These are phyloP conservation scores for Parasteatoda tepidariorum DNA, from an alignment of 1,140 invertebrate genomes.

Conservation along the genomic window DNA sequence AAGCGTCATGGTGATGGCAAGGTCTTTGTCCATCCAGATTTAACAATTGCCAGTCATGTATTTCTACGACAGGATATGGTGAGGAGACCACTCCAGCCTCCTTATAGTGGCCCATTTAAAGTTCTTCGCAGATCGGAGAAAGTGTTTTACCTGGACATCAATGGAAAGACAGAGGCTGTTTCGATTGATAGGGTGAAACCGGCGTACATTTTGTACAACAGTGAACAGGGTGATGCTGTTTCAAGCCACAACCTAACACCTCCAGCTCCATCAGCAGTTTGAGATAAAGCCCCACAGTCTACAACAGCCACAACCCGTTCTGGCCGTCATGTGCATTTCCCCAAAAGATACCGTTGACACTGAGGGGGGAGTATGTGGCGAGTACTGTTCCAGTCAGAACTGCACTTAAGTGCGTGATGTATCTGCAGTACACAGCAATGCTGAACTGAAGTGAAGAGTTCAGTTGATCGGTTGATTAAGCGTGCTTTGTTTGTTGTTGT, in stretches of 20 bases:
- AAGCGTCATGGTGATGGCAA: not conserved
- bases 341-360: not conserved
- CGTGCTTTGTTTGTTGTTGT: too few species aligned
- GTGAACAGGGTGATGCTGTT: not conserved
- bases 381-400: too few species aligned
- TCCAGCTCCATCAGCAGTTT: not conserved
- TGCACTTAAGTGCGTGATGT: too few species aligned
- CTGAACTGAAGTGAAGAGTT: too few species aligned
- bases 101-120: not conserved
- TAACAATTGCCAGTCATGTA: not conserved
- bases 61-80: not conserved
- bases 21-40: not conserved
- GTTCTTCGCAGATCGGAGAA: not conserved
- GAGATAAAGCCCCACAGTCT: not conserved
- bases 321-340: not conserved
- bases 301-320: not conserved
- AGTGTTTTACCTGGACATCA: not conserved
- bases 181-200: constrained; percentile 4
- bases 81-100: not conserved
- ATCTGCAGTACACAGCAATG: too few species aligned
- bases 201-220: too few species aligned
- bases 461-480: too few species aligned
- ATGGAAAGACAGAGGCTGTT: constrained; percentile 3
- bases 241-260: not conserved
- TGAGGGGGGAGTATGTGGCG: not conserved